Conservation (phyloP, 1,140 invertebrate genomes). For the Drosophila teissieri region DNA sequence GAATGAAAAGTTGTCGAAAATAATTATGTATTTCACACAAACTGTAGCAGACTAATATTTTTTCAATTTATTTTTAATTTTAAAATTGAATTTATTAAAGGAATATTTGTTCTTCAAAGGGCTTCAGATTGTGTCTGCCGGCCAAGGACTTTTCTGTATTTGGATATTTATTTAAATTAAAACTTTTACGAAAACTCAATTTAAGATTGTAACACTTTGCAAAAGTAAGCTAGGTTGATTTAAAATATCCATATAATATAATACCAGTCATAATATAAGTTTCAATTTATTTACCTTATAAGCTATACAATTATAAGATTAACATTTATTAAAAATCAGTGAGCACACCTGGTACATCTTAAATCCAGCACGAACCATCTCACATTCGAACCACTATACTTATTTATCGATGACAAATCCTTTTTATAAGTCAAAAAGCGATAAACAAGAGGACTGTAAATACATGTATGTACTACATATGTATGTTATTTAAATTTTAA, state of each 20-base stretch:
- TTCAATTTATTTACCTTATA: not conserved
- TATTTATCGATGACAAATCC: conserved; percentile 35
- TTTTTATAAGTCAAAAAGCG: conserved; percentile 58
- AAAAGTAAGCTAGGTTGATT: conserved; percentile 20
- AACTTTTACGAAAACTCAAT: not conserved
- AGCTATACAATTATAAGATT: not conserved
- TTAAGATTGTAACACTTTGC: conserved; percentile 1
- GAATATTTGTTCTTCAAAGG: conserved; percentile 12
- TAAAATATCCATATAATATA: conserved; percentile 1
- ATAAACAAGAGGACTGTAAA: conserved; percentile 64
- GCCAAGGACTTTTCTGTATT: not conserved
- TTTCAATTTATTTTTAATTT: not conserved
- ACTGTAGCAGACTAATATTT: not conserved
- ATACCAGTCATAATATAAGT: conserved; percentile 18
- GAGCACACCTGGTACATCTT: conserved; percentile 32
- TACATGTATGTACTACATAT: conserved; percentile 24
- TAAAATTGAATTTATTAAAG: not conserved
- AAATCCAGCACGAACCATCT: conserved; percentile 21
- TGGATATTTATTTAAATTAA: not conserved
- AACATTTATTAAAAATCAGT: not conserved
- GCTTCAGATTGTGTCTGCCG: conserved; percentile 9
- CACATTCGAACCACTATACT: conserved; percentile 57
- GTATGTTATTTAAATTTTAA: conserved; percentile 24
- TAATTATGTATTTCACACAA: conserved; percentile 13
- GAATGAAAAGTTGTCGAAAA: not conserved